A percentile compares a stretch with the other conserved stretches of the same genome.
Conservation (phyloP, 2,888 invertebrate genomes). For the Patella caerulea region DNA sequence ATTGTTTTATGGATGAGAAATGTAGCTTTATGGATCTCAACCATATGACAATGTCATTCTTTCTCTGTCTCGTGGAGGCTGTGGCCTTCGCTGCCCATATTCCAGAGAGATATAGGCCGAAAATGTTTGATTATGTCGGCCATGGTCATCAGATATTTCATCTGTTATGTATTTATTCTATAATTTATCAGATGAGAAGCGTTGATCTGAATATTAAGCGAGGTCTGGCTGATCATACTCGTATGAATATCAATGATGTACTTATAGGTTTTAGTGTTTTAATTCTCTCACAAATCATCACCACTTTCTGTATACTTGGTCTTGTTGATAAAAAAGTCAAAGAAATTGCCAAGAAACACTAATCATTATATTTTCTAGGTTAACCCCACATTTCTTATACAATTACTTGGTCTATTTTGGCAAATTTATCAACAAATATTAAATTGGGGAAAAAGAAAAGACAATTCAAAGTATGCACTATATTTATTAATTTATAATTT, state of each 20-base stretch:
- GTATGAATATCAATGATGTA: not conserved
- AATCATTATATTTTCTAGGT: too few species aligned
- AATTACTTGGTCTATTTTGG: too few species aligned
- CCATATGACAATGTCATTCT: conserved; percentile 34
- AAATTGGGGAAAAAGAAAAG: too few species aligned
- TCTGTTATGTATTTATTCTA: conserved; percentile 28
- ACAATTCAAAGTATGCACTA: too few species aligned
- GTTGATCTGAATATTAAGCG: conserved; percentile 30
- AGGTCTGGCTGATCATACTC: not conserved
- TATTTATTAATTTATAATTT: too few species aligned
- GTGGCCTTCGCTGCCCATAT: conserved; percentile 52
- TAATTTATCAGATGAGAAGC: conserved; percentile 32
- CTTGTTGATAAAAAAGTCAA: not conserved
- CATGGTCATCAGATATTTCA: conserved; percentile 40
- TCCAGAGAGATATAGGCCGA: conserved; percentile 47
- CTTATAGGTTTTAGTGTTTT: not conserved
- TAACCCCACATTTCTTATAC: too few species aligned
- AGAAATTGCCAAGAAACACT: not conserved
- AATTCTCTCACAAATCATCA: conserved; percentile 4
- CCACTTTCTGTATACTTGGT: not conserved
- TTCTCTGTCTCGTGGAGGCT: conserved; percentile 24
- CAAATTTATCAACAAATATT: too few species aligned
- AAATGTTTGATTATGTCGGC: conserved; percentile 46
- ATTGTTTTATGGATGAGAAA: conserved; percentile 29
- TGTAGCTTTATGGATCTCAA: conserved; percentile 30